Conservation (phyloP, 1,140 invertebrate genomes). For the Pseudomyrmex cubaensis region DNA sequence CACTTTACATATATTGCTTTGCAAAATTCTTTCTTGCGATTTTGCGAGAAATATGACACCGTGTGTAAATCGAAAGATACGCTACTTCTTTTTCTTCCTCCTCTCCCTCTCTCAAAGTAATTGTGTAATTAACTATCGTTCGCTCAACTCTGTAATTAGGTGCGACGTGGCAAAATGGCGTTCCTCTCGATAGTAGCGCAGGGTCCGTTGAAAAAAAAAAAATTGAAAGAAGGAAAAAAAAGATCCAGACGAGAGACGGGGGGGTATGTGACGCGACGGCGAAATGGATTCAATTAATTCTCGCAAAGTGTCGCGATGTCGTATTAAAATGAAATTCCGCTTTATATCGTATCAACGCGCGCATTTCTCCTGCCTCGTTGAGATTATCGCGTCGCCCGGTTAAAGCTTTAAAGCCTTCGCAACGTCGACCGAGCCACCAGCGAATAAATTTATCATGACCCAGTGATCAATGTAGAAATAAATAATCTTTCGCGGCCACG, state of each 20-base stretch:
- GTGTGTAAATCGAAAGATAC: conserved; percentile 36
- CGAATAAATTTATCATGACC: conserved; percentile 77
- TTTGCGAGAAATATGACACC: background rate
- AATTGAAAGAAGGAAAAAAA: conserved; percentile 19
- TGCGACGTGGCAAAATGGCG: conserved; percentile 45
- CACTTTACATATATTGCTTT: no score
- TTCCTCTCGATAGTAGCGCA: conserved; percentile 47
- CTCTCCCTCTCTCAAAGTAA: background rate
- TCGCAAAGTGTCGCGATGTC: conserved; percentile 60
- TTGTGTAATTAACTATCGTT: conserved; percentile 57
- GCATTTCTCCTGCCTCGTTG: conserved; percentile 55
- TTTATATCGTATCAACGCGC: conserved; percentile 56
- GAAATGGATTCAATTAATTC: conserved; percentile 62
- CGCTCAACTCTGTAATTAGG: conserved; percentile 43
- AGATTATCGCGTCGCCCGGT: conserved; percentile 67
- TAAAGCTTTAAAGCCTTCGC: conserved; percentile 60
- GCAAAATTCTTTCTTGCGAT: background rate
- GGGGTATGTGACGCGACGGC: conserved; percentile 54
- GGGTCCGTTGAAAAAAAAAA: conserved; percentile 22
- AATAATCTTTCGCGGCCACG: conserved; percentile 75
- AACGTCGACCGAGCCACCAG: conserved; percentile 45
- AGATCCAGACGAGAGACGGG: conserved; percentile 37
- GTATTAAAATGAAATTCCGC: conserved; percentile 63
- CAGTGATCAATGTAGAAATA: conserved; percentile 81
- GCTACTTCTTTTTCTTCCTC: background rate